Base-by-base conservation (phyloP, 2,888 invertebrate genomes). In the Sarcophaga caerulescens region DNA sequence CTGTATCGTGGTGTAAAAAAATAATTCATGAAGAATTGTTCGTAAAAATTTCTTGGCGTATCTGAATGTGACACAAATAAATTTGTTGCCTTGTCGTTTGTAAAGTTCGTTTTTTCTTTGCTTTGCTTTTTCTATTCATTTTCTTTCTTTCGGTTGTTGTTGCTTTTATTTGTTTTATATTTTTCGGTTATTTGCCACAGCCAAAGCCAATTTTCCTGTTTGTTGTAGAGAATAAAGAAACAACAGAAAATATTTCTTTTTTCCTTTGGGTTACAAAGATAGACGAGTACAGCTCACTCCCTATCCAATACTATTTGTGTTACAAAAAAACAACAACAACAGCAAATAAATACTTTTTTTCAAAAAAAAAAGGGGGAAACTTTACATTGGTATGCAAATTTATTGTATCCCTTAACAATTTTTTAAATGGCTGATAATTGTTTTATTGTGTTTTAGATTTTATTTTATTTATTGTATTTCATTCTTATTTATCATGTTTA, bases 61-160 rank as follows among this genome's bases (percentile, higher is more conserved):
- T 91, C 92, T 91, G 91, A 91, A 91, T 91, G 91, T 91, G 91
- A 91, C 91, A 91, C 89, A 91, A 91, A 91, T 90, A 91, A 91
- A 91, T 91, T 90, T 91, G 91, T 91, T 89, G 89, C 89, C 88
- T 89, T 89, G 88, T 88, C 89, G 88, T 88, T 78, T 65, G 52
- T 63, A 45, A 59, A 35, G 23, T 44, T 70, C 35, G 35, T 81
- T 69, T 47, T 62, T 68, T 57, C 59, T 19, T 68, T 45, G 4
- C 8, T 57, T 66, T 60, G 12, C 8, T n/a, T 19, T 25, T 11
- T 57, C 63, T 19, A 14, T 62, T 25, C 35, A 35, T 35, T 35
- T 47, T 14, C 17, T 52, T 52, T 52, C 70, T 74, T 77, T 45
- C 68, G 21, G 44, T 35, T 74, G 44, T 11, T 14, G 21, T 69